These are phyloP conservation scores for Hippopotamus amphibius DNA, from an alignment of 2,113 vertebrate species.

Conservation along the genomic window DNA sequence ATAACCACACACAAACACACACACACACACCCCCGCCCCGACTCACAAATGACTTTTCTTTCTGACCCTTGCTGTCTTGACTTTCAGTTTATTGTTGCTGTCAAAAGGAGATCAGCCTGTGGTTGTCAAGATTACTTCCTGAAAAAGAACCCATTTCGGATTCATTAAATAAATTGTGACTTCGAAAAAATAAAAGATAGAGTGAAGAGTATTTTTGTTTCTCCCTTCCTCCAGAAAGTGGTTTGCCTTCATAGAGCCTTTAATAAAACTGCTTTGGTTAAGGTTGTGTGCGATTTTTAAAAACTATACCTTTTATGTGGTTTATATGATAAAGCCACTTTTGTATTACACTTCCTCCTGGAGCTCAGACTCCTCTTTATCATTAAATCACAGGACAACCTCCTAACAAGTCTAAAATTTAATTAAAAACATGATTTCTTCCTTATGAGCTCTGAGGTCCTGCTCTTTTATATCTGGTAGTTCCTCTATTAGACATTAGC, in stretches of 20 bases:
- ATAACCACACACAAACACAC: background rate
- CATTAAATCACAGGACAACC: conserved; percentile 54
- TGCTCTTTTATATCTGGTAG: conserved; percentile 35
- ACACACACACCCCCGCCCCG: background rate
- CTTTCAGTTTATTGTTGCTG: conserved; percentile 74
- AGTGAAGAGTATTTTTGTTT: conserved; percentile 17
- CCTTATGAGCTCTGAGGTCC: background rate
- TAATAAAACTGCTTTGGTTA: conserved; percentile 59
- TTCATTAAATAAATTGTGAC: conserved; percentile 69
- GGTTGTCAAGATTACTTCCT: conserved; percentile 74
- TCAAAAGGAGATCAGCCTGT: conserved; percentile 67
- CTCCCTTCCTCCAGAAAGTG: conserved; percentile 38
- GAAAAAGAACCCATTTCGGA: conserved; percentile 65
- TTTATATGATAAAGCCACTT: conserved; percentile 65
- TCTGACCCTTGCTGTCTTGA: background rate
- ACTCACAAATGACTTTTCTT: conserved; percentile 40
- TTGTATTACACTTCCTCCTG: conserved; percentile 52
- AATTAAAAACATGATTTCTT: conserved; percentile 71
- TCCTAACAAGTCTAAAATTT: conserved; percentile 66
- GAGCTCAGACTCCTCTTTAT: conserved; percentile 56
- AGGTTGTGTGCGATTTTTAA: background rate
- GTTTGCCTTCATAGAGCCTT: conserved; percentile 49
- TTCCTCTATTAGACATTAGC: background rate
- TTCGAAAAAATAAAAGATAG: conserved; percentile 60
- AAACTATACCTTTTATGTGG: background rate